Percentiles rank a stretch among this genome's conserved stretches.
phyloP scores from a whole-genome alignment of 2,113 vertebrate genomes.

The Rhinichthys klamathensis region DNA sequence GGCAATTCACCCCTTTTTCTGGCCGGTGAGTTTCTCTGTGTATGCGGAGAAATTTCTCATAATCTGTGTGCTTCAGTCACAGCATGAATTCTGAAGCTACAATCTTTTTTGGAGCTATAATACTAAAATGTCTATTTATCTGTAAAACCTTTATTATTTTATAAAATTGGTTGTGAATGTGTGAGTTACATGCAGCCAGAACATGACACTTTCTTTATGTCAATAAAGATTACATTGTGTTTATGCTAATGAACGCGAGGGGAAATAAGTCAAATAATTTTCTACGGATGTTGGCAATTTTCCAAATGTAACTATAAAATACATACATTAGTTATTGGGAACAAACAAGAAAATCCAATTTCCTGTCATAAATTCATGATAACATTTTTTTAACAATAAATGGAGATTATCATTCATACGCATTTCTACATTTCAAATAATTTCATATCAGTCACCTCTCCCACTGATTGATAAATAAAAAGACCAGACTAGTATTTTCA shows the following conservation, averaged over 20 bases:
- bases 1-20: slow-evolving; percentile 60
- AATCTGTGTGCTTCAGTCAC: slow-evolving; percentile 57
- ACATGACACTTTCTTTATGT: slow-evolving; percentile 51
- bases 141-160: slow-evolving; percentile 54
- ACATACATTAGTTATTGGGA: slow-evolving; percentile 48
- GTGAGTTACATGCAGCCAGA: slow-evolving; percentile 49
- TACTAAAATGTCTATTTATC: slow-evolving; percentile 56
- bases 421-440: slow-evolving; percentile 41
- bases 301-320: slow-evolving; percentile 57
- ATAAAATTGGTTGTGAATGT: slow-evolving; percentile 27
- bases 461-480: neutral
- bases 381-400: slow-evolving; percentile 25
- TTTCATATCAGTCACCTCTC: neutral
- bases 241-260: slow-evolving; percentile 11
- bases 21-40: slow-evolving; percentile 39
- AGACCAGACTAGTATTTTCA: neutral
- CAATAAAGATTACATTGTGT: slow-evolving; percentile 39
- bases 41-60: slow-evolving; percentile 58
- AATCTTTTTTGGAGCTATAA: slow-evolving; percentile 72
- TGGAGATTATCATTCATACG: slow-evolving; percentile 36
- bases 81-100: slow-evolving; percentile 73
- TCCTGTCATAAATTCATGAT: slow-evolving; percentile 6
- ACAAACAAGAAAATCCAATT: slow-evolving; percentile 44
- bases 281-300: slow-evolving; percentile 32
- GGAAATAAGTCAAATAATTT: slow-evolving; percentile 21